Evolutionary conservation across 2,113 vertebrate species (phyloP).

Genomic region (Aegypius monachus): DNA sequence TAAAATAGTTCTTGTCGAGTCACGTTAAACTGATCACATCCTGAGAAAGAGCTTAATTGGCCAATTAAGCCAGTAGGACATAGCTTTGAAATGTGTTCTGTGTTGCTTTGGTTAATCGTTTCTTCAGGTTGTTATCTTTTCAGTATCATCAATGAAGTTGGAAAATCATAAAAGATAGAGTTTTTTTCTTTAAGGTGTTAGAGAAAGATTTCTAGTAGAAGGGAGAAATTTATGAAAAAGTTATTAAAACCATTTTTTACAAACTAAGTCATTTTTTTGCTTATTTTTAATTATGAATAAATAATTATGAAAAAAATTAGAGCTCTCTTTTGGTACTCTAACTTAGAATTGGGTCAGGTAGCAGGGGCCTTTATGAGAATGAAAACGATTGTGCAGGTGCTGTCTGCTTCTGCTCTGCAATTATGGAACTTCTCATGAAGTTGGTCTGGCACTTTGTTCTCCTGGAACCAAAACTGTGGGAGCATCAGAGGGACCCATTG

Average conservation of each 20-base stretch:
- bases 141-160: background rate
- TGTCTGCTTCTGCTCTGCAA: background rate
- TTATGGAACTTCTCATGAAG: background rate
- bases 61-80: background rate
- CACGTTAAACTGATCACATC: background rate
- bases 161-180: background rate
- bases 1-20: background rate
- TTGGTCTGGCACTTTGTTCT: background rate
- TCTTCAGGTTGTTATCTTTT: background rate
- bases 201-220: background rate
- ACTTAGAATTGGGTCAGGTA: background rate
- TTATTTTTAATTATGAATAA: background rate
- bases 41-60: background rate
- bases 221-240: background rate
- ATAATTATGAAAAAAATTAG: background rate
- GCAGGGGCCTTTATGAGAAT: background rate
- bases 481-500: background rate
- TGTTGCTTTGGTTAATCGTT: background rate
- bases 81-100: background rate
- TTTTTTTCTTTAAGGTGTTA: background rate
- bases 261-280: accelerated
- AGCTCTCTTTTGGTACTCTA: background rate
- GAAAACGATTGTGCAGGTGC: background rate
- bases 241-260: background rate
- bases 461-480: background rate